Conservation (phyloP, 2,888 invertebrate genomes). For the Notodonta dromedarius region DNA sequence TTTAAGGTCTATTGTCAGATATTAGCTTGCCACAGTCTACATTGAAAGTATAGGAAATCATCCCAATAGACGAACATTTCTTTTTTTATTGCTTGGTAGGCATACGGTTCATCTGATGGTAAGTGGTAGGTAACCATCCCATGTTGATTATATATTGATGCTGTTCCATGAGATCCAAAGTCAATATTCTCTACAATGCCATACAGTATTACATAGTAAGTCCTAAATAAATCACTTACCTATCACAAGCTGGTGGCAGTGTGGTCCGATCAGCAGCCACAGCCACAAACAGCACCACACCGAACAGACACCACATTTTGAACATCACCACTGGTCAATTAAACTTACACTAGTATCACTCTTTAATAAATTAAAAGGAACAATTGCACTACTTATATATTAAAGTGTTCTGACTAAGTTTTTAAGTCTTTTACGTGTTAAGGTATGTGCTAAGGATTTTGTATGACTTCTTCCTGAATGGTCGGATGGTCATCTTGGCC, state of each 20-base stretch:
- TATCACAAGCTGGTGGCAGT: conserved; percentile 82
- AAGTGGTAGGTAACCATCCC: no score
- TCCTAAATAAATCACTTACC: conserved; percentile 62
- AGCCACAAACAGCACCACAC: conserved; percentile 53
- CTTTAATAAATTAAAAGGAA: conserved; percentile 58
- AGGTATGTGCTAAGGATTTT: conserved; percentile 70
- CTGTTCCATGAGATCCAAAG: no score
- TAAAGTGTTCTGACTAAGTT: conserved; percentile 38
- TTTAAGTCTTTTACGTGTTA: conserved; percentile 64
- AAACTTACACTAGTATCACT: conserved; percentile 74
- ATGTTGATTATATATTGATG: no score
- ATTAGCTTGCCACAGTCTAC: no score
- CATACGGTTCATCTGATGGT: no score
- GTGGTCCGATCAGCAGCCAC: conserved; percentile 68
- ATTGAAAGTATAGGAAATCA: no score
- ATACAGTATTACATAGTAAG: no score
- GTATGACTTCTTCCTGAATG: conserved; percentile 66
- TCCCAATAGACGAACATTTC: no score
- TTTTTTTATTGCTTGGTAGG: no score
- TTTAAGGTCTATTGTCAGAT: no score
- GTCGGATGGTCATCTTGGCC: conserved; percentile 67
- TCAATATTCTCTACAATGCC: no score
- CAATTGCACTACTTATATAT: conserved; percentile 39
- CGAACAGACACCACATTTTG: conserved; percentile 60
- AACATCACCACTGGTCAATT: conserved; percentile 50